These are phyloP conservation scores for Tolypeutes matacus DNA, from an alignment of 2,797 vertebrate species.

Conservation along the genomic window DNA sequence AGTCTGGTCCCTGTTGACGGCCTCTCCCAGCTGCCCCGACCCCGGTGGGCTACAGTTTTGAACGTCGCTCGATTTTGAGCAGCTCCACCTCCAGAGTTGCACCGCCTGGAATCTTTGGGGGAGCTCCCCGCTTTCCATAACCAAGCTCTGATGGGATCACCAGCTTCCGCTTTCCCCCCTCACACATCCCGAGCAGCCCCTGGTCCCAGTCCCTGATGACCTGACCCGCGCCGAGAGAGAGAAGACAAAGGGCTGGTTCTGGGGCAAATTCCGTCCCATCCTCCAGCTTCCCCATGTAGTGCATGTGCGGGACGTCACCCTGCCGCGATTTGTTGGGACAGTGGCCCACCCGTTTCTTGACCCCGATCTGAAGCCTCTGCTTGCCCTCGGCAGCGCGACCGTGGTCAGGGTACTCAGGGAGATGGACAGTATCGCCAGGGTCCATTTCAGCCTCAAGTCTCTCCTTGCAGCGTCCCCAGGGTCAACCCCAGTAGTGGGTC, in stretches of 20 bases:
- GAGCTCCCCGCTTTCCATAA: slow-evolving; percentile 94
- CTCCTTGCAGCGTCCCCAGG: neutral
- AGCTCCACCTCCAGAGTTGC: slow-evolving; percentile 95
- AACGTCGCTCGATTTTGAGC: slow-evolving; percentile 92
- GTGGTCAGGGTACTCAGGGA: slow-evolving; percentile 83
- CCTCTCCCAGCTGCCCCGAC: slow-evolving; percentile 3
- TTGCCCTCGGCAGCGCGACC: slow-evolving; percentile 88
- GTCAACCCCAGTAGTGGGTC: no score
- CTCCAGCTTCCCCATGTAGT: slow-evolving; percentile 89
- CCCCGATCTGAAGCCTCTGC: slow-evolving; percentile 95
- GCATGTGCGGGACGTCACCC: slow-evolving; percentile 95
- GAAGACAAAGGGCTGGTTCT: slow-evolving; percentile 94
- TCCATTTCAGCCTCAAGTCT: slow-evolving; percentile 83
- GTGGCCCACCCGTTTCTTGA: slow-evolving; percentile 95
- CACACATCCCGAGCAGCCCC: slow-evolving; percentile 96
- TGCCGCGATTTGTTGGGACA: slow-evolving; percentile 94
- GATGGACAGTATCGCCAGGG: slow-evolving; percentile 79
- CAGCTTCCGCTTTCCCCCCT: slow-evolving; percentile 95
- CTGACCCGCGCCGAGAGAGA: slow-evolving; percentile 93
- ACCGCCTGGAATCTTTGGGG: slow-evolving; percentile 95
- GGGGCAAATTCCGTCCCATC: slow-evolving; percentile 94
- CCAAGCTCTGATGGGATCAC: slow-evolving; percentile 95
- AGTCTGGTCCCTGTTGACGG: slow-evolving; percentile 77
- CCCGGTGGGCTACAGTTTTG: slow-evolving; percentile 89
- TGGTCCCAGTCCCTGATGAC: slow-evolving; percentile 98